A percentile compares a stretch with the other conserved stretches of the same genome.
These are phyloP conservation scores for Mustela lutreola DNA, from an alignment of 2,113 vertebrate genomes.

Conservation along the genomic window DNA sequence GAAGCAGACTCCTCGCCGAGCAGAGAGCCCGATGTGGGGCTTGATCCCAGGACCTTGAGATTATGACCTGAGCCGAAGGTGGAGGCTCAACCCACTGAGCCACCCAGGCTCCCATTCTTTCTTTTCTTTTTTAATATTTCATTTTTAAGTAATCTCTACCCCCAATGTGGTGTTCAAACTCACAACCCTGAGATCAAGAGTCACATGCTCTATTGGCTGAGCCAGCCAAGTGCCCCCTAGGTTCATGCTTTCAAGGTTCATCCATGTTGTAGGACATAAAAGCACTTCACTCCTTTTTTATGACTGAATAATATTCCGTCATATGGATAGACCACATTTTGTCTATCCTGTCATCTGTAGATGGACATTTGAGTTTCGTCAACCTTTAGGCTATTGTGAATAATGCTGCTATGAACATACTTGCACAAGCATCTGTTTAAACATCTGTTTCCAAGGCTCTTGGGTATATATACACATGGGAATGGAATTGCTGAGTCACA, in stretches of 20 bases:
- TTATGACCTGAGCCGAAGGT: too few relatives aligned
- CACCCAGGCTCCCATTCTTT: too few relatives aligned
- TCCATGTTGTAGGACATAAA: background rate
- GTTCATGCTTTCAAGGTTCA: background rate
- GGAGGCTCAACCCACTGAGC: too few relatives aligned
- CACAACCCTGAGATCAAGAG: background rate
- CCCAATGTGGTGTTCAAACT: background rate
- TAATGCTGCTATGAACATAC: background rate
- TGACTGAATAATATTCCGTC: background rate
- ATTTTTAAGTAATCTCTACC: background rate
- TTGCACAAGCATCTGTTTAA: background rate
- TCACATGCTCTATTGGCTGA: background rate
- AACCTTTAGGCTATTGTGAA: background rate
- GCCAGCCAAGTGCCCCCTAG: background rate
- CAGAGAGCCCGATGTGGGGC: too few relatives aligned
- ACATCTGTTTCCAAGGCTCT: background rate
- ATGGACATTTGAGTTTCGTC: background rate
- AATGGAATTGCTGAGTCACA: background rate
- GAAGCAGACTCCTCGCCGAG: too few relatives aligned
- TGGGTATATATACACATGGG: background rate
- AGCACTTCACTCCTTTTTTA: background rate
- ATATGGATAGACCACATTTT: background rate
- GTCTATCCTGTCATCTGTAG: background rate
- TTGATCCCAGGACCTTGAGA: too few relatives aligned
- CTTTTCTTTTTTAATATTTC: background rate